Evolutionary conservation across 2,797 vertebrate genomes (phyloP).

Genomic region (Euphonia xanthogaster): DNA sequence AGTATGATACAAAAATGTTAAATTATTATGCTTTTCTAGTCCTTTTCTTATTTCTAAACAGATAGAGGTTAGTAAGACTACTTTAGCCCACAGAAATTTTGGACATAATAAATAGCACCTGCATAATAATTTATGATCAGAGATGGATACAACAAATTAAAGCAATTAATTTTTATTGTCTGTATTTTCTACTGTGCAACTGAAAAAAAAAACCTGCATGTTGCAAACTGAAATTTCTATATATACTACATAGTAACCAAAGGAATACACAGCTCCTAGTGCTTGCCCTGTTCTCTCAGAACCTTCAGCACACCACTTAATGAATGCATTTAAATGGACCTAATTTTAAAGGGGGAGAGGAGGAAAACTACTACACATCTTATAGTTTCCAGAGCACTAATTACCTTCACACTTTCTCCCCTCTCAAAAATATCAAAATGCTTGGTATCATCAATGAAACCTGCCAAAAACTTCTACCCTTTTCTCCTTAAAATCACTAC

Average conservation of each 20-base stretch:
- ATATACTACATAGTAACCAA: background rate
- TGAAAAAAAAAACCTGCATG: background rate
- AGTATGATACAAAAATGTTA: background rate
- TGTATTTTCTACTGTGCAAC: background rate
- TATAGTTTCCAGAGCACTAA: background rate
- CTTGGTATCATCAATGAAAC: background rate
- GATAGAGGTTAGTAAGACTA: background rate
- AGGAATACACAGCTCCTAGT: background rate
- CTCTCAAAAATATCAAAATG: background rate
- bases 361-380: accelerated
- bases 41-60: background rate
- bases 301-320: background rate
- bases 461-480: background rate
- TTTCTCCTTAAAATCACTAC: slow-evolving; percentile 1
- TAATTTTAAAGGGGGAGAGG: background rate
- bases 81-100: background rate
- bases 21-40: background rate
- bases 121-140: background rate
- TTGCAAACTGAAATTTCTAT: background rate
- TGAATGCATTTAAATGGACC: background rate
- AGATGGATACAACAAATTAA: background rate
- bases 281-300: background rate
- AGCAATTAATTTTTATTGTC: background rate
- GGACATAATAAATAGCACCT: background rate
- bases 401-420: background rate